These are phyloP conservation scores for Drosophila robusta DNA, from an alignment of 2,888 invertebrate species.

Conservation along the genomic window DNA sequence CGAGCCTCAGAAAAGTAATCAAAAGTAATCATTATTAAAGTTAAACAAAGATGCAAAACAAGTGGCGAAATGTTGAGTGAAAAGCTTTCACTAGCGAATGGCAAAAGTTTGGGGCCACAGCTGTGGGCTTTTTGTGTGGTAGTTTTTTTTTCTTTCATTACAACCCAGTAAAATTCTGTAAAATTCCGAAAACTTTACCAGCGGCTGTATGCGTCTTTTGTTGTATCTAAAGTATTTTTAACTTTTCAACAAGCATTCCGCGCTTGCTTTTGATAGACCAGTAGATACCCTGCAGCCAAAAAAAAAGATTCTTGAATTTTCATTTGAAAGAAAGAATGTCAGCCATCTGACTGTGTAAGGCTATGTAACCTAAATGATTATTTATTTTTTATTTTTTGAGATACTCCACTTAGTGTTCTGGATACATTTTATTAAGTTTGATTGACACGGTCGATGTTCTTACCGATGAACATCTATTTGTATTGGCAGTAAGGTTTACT, in stretches of 20 bases:
- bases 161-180: not conserved
- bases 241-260: not conserved
- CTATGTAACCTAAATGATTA: too few species aligned
- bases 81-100: slow-evolving; percentile 9
- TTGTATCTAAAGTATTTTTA: not conserved
- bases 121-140: slow-evolving; percentile 9
- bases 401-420: too few species aligned
- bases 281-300: not conserved
- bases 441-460: too few species aligned
- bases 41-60: not conserved
- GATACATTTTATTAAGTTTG: too few species aligned
- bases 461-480: too few species aligned
- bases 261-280: not conserved
- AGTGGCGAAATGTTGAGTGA: not conserved
- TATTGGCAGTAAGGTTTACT: not conserved
- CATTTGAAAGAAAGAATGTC: not conserved
- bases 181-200: not conserved
- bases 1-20: not conserved
- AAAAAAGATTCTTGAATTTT: not conserved
- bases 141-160: not conserved
- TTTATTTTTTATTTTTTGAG: too few species aligned
- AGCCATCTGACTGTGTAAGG: too few species aligned
- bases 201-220: not conserved
- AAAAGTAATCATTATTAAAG: slow-evolving; percentile 2
- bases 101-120: slow-evolving; percentile 10